phyloP scores from a whole-genome alignment of 2,888 invertebrate species.

The Nemurella pictetii region DNA sequence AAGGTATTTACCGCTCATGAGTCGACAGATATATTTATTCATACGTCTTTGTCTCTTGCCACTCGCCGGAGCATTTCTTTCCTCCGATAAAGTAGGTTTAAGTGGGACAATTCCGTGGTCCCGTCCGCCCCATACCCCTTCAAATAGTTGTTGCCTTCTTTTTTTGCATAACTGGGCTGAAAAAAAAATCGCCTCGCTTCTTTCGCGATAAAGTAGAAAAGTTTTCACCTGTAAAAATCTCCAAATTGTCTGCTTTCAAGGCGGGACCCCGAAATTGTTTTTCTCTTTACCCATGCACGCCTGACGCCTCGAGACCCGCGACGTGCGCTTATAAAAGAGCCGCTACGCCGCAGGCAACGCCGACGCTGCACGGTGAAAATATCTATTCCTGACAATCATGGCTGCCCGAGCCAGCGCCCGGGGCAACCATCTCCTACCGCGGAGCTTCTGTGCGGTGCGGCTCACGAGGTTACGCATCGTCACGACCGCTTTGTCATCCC shows the following conservation, averaged over 20 bases:
- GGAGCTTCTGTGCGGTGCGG: too few species aligned
- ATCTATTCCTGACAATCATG: background rate
- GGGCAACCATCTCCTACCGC: too few species aligned
- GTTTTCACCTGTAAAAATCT: background rate
- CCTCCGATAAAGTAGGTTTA: background rate
- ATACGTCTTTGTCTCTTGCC: background rate
- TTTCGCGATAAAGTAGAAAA: background rate
- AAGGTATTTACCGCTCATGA: background rate
- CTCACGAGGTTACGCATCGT: too few species aligned
- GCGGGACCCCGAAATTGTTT: background rate
- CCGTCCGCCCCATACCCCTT: background rate
- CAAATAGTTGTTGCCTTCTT: too few species aligned
- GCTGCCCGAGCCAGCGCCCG: background rate
- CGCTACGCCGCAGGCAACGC: background rate
- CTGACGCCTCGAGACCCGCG: background rate
- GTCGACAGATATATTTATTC: background rate
- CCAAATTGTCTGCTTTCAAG: background rate
- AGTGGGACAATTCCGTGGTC: background rate
- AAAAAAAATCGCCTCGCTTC: background rate
- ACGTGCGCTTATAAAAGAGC: background rate
- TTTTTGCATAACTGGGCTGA: too few species aligned
- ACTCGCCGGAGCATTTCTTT: background rate
- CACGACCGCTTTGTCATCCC: too few species aligned
- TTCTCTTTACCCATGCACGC: background rate
- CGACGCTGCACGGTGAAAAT: background rate